These are phyloP conservation scores for Elanus axillaris DNA, from an alignment of 2,113 vertebrate species.

Conservation along the genomic window DNA sequence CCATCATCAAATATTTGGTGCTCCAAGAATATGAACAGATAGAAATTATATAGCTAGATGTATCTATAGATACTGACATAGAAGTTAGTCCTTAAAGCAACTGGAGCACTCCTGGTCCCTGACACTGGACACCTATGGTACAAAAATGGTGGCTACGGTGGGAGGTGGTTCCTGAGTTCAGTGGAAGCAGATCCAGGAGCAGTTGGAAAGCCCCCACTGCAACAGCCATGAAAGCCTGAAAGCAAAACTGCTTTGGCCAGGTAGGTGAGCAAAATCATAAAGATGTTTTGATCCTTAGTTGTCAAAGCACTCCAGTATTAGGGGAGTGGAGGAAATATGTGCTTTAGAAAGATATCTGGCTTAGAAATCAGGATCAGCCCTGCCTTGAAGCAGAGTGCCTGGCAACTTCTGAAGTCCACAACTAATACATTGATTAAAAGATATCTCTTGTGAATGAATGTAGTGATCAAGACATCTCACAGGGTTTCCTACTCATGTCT, in stretches of 20 bases:
- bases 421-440: background rate
- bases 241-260: background rate
- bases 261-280: background rate
- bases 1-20: background rate
- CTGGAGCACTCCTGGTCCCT: background rate
- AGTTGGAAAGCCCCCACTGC: background rate
- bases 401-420: background rate
- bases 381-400: background rate
- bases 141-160: background rate
- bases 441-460: background rate
- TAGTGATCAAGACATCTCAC: background rate
- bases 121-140: accelerated
- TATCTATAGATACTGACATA: background rate
- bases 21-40: background rate
- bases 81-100: background rate
- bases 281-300: background rate
- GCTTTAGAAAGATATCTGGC: background rate
- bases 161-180: background rate
- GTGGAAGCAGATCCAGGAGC: background rate
- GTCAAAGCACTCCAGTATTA: background rate
- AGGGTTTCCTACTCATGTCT: background rate
- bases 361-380: background rate
- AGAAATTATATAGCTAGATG: background rate
- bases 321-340: background rate
- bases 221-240: background rate